These are phyloP conservation scores for Brotogeris chrysoptera DNA, from an alignment of 2,797 vertebrate genomes.

Conservation along the genomic window DNA sequence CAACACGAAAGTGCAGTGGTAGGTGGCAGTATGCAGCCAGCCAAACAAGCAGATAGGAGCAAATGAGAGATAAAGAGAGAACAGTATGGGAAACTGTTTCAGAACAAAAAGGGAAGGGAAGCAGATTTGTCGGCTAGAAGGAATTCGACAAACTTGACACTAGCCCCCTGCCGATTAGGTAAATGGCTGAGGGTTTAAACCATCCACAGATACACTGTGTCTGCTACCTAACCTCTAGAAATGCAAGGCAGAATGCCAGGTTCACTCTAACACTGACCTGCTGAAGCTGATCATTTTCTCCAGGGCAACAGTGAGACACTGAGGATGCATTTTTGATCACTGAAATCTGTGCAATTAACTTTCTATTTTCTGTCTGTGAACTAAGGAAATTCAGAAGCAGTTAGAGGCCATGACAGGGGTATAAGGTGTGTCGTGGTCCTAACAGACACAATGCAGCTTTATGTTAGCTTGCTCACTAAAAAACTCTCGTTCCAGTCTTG, in stretches of 20 bases:
- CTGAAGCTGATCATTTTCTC: neutral
- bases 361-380: neutral
- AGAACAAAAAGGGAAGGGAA: neutral
- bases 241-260: neutral
- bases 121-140: neutral
- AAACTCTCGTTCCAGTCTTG: neutral
- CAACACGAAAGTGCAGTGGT: neutral
- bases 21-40: conserved; percentile 23
- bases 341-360: neutral
- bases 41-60: neutral
- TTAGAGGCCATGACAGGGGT: neutral
- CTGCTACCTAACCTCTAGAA: neutral
- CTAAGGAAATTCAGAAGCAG: neutral
- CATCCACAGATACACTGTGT: neutral
- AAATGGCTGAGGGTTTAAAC: neutral
- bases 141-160: neutral
- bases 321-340: neutral
- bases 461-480: neutral
- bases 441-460: neutral
- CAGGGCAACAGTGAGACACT: neutral
- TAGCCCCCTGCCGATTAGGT: neutral
- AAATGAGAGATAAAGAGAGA: neutral
- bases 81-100: neutral
- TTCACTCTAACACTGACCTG: neutral
- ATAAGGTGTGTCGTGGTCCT: neutral